Conservation (phyloP, 2,113 vertebrate species). For the Callaeas wilsoni region DNA sequence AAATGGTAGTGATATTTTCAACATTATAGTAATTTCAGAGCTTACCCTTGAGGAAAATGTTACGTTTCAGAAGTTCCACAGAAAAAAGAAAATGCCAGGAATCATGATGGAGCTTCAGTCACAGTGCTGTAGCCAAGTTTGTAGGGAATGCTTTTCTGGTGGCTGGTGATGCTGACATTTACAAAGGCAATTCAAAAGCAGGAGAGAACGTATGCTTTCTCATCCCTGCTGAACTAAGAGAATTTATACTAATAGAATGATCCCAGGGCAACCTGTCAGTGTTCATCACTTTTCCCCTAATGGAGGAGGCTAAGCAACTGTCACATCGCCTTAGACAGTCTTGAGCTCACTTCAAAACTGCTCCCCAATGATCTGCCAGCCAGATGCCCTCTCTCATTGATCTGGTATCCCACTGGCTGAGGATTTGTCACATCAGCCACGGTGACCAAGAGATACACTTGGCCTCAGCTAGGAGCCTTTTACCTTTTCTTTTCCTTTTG, state of each 20-base stretch:
- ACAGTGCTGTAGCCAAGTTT: neutral
- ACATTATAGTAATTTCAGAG: neutral
- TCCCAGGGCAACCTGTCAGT: slow-evolving; percentile 12
- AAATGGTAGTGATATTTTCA: neutral
- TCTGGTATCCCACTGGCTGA: neutral
- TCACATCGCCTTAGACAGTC: neutral
- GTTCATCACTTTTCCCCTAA: slow-evolving; percentile 35
- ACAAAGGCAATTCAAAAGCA: neutral
- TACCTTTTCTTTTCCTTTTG: slow-evolving; percentile 8
- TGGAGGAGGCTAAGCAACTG: slow-evolving; percentile 4
- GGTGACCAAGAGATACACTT: neutral
- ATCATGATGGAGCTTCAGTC: neutral
- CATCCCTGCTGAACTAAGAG: neutral
- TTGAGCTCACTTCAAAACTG: neutral
- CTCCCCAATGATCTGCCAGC: neutral
- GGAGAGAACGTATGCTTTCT: neutral
- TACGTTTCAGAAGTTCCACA: neutral
- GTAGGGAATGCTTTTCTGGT: neutral
- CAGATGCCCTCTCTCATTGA: neutral
- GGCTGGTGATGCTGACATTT: neutral
- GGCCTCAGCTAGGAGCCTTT: neutral
- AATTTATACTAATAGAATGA: neutral
- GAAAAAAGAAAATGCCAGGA: neutral
- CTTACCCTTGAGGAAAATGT: neutral
- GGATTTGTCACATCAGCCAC: neutral